Base-by-base conservation (phyloP, 2,113 vertebrate species). In the Okapia johnstoni region DNA sequence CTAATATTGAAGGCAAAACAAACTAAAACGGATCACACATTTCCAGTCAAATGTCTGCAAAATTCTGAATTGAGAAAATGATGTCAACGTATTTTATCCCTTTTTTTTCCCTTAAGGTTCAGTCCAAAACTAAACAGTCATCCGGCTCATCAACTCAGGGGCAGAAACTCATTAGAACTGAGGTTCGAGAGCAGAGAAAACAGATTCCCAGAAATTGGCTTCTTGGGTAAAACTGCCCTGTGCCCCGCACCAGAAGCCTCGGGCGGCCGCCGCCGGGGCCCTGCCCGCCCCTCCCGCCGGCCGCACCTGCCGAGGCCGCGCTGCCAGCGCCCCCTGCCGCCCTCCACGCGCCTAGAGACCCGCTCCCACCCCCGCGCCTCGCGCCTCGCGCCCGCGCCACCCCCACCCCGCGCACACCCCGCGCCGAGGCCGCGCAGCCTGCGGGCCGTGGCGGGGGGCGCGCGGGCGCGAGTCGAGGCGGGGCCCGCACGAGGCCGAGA, bases 291-390 rank as follows among this genome's bases (percentile, higher is more conserved):
- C 92, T 80, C 91, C 66, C 48, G 81, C 61, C 21, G 7, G 85
- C 98, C 85, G 93, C 95, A 93, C 97, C 96, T 93, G 97, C 95
- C 77, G 77, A 83, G 96, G 89, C 90, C 88, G 88, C 92, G 52
- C 94, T 79, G 84, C 93, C 84, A 97, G 96, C 97, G 97, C 96
- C 93, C 96, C 79, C 98, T 97, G 84, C 96, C 92, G 90, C 96
- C 97, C 91, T 87, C 90, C 70, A 48, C 0, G 52, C 85, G 23
- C 85, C 52, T 28, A 0, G 40, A 50, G 96, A 30, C 79, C 97
- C 79, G 52, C 28, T 76, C 61, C 30, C 77, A 52, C 60, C 94
- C 43, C 93, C 94, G 58, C 54, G 48, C 73, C 80, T 19, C 94
- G 58, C 54, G 48, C 73, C 80, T 19, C 46, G 40, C n/a, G 55